phyloP scores from a whole-genome alignment of 2,888 invertebrate species.

The Dryobota labecula region DNA sequence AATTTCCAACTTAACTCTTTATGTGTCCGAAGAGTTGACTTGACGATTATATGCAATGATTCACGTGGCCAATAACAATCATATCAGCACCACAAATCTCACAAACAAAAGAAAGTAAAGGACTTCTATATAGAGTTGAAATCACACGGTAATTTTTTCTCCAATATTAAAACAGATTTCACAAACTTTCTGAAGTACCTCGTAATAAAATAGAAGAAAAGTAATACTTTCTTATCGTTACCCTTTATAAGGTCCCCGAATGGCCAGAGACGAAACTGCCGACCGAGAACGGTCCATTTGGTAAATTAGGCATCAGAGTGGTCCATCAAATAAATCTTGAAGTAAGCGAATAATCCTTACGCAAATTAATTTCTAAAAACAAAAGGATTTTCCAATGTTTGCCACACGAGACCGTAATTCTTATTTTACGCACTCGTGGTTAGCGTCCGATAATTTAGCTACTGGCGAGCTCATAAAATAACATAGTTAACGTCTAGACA shows the following conservation, averaged over 20 bases:
- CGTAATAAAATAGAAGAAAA: slow-evolving; percentile 10
- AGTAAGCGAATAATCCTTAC: slow-evolving; percentile 20
- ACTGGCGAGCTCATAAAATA: slow-evolving; percentile 61
- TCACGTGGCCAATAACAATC: not conserved
- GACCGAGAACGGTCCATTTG: slow-evolving; percentile 8
- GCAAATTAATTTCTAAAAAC: slow-evolving; percentile 41
- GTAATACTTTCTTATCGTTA: not conserved
- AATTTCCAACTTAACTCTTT: not conserved
- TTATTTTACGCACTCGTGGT: slow-evolving; percentile 63
- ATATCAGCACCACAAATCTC: not conserved
- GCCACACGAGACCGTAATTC: slow-evolving; percentile 46
- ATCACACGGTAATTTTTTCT: slow-evolving; percentile 2
- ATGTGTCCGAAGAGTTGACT: not conserved
- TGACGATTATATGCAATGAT: not conserved
- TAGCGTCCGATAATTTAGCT: slow-evolving; percentile 60
- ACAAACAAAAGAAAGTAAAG: slow-evolving; percentile 11
- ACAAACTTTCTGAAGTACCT: slow-evolving; percentile 18
- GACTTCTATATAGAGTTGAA: slow-evolving; percentile 8
- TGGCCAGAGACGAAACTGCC: not conserved
- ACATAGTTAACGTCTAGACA: slow-evolving; percentile 60
- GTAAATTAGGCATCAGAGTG: slow-evolving; percentile 15
- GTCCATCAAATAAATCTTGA: slow-evolving; percentile 21
- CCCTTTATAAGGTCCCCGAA: not conserved
- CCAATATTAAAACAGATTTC: not conserved
- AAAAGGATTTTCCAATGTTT: slow-evolving; percentile 36